A percentile compares a stretch with the other conserved stretches of the same genome.
Conservation (phyloP, 2,797 vertebrate genomes). For the Florisuga fusca region DNA sequence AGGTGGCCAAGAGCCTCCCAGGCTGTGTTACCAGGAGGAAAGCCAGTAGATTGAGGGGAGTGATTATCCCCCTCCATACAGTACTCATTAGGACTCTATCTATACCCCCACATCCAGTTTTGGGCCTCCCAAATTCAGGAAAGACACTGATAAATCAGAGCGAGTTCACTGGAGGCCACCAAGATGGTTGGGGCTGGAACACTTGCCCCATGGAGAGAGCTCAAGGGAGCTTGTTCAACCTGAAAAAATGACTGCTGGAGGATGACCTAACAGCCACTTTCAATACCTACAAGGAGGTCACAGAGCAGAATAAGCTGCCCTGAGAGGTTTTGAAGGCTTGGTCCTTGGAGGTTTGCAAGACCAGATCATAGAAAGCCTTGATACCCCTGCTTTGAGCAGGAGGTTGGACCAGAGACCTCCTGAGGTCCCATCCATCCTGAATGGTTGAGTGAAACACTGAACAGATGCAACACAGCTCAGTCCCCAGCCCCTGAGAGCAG, state of each 20-base stretch:
- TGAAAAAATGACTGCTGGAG: neutral
- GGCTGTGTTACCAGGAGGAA: neutral
- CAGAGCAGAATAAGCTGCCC: neutral
- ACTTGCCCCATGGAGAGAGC: neutral
- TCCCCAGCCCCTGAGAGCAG: accelerated
- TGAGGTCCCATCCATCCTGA: neutral
- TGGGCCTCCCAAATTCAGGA: neutral
- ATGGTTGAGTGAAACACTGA: accelerated
- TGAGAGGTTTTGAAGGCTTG: neutral
- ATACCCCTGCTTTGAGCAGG: neutral
- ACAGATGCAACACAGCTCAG: accelerated
- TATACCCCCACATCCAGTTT: neutral
- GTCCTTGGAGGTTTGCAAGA: neutral
- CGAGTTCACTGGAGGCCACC: neutral
- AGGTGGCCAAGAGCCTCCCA: neutral
- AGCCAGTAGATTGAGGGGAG: neutral
- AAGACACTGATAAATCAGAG: accelerated
- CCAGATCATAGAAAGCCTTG: neutral
- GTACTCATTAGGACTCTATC: neutral
- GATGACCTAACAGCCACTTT: neutral
- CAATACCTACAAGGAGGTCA: neutral
- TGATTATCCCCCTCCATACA: neutral
- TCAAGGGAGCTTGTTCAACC: neutral
- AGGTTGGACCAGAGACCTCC: neutral
- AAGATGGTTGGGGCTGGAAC: neutral